Base-by-base conservation (phyloP, 2,797 vertebrate species). In the Notolepis coatsorum region DNA sequence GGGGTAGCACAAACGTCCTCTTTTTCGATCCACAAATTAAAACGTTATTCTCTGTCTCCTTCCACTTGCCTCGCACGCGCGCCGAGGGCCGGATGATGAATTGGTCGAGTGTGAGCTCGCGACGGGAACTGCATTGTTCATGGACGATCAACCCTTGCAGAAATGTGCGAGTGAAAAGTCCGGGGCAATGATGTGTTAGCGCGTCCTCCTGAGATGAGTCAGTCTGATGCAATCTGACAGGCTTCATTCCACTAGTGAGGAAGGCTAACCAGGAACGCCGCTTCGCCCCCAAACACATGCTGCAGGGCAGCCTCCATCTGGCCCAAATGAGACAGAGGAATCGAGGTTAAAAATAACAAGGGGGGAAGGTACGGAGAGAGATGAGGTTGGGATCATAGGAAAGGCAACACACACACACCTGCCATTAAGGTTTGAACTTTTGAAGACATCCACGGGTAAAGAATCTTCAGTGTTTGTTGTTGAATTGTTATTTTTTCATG, bases 161-260 rank as follows among this genome's bases (percentile, higher is more conserved):
- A 23, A 51, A 21, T 33, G 50, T 38, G 30, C 76, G 70, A 75
- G 35, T 3, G 18, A 85, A 74, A 86, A 78, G 84, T 86, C 84
- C 43, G 55, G 61, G 73, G 85, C 82, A 78, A 88, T 89, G 84
- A 88, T 87, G 84, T 89, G 86, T 88, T 89, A 79, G 81, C 85
- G 73, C 81, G 65, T 82, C 79, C 82, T 81, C 80, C 78, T 65
- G 81, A 88, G 79, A 90, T 85, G 87, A 91, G 82, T 90, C 86
- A 87, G 75, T 75, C 86, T 88, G 89, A 91, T 90, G 84, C 76
- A 70, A 90, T 87, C 67, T 88, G 89, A 90, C 89, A 90, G 85
- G 70, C 75, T 71, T 89, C 79, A 68, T 88, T 88, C 83, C 82
- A 83, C 76, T 71, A 78, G 86, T 83, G 84, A 87, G 84, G 75